A percentile compares a stretch with the other conserved stretches of the same genome.
Conservation (phyloP, 2,113 vertebrate species). For the Mus spicilegus region DNA sequence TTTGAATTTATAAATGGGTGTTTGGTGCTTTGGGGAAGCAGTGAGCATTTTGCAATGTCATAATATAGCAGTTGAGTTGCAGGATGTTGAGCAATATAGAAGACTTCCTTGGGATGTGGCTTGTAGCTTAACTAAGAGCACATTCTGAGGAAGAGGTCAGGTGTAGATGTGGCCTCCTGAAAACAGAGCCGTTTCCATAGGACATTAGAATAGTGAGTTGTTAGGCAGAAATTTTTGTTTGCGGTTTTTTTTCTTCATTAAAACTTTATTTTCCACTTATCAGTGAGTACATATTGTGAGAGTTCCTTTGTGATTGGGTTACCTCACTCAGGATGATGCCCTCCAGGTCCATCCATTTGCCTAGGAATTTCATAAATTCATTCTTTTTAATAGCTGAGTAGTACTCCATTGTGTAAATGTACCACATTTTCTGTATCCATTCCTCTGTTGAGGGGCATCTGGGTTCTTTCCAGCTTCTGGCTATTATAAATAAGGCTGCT, state of each 20-base stretch:
- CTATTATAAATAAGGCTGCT: too few species aligned
- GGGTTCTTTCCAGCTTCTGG: too few species aligned
- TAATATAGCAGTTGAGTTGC: conserved; percentile 57
- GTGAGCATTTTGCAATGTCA: conserved; percentile 52
- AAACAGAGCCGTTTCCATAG: not conserved
- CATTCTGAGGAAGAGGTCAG: not conserved
- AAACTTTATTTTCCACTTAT: not conserved
- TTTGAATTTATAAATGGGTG: conserved; percentile 30
- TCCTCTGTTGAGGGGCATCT: too few species aligned
- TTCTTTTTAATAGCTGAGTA: too few species aligned
- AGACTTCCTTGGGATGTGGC: conserved; percentile 47
- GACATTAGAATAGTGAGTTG: not conserved
- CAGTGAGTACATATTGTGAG: too few species aligned
- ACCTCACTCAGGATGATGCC: too few species aligned
- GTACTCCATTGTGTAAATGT: too few species aligned
- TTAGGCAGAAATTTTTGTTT: conserved; percentile 15
- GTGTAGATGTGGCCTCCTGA: not conserved
- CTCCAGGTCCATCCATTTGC: too few species aligned
- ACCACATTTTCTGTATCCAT: too few species aligned
- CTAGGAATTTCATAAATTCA: too few species aligned
- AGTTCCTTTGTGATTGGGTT: too few species aligned
- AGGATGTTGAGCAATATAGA: conserved; percentile 49
- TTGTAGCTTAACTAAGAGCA: conserved; percentile 26
- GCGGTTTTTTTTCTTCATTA: not conserved
- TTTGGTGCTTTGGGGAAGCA: conserved; percentile 56